These are phyloP conservation scores for Drosophila eugracilis DNA, from an alignment of 1,140 invertebrate genomes.

Conservation along the genomic window DNA sequence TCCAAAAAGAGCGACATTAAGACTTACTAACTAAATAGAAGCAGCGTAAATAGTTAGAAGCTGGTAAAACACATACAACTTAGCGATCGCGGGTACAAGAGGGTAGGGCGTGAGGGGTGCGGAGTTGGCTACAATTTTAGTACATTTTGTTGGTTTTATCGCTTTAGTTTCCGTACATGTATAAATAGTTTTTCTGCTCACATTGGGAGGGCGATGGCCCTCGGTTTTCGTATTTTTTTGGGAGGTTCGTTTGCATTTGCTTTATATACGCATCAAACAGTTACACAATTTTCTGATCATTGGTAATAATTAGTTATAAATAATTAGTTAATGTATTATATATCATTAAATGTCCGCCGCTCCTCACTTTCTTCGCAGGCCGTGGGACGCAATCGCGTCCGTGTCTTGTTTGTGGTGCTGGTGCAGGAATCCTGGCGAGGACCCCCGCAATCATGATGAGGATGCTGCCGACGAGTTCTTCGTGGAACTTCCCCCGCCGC, in stretches of 20 bases:
- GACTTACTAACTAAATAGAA: slow-evolving; percentile 44
- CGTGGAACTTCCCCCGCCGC: slow-evolving; percentile 65
- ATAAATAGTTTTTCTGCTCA: slow-evolving; percentile 44
- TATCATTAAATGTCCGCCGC: slow-evolving; percentile 53
- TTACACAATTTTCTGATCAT: slow-evolving; percentile 50
- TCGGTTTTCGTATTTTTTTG: slow-evolving; percentile 24
- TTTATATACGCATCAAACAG: slow-evolving; percentile 56
- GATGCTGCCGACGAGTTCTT: slow-evolving; percentile 82
- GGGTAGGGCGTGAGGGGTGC: slow-evolving; percentile 4
- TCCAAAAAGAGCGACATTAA: slow-evolving; percentile 12
- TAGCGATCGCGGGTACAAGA: slow-evolving; percentile 5
- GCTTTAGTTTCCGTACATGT: slow-evolving; percentile 32
- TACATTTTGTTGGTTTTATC: slow-evolving; percentile 22
- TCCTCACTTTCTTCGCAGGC: slow-evolving; percentile 47
- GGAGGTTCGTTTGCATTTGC: slow-evolving; percentile 20
- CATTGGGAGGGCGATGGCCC: slow-evolving; percentile 9
- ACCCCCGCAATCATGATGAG: slow-evolving; percentile 77
- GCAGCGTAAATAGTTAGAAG: slow-evolving; percentile 24
- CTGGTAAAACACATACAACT: slow-evolving; percentile 40
- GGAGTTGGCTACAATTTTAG: slow-evolving; percentile 34
- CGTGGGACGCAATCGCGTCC: slow-evolving; percentile 25
- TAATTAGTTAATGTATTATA: slow-evolving; percentile 69
- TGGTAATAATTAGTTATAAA: slow-evolving; percentile 59
- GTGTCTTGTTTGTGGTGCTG: slow-evolving; percentile 61
- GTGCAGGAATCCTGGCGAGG: slow-evolving; percentile 19